Evolutionary conservation across 1,140 invertebrate genomes (phyloP).

Genomic region (Andrena cerasifolii): DNA sequence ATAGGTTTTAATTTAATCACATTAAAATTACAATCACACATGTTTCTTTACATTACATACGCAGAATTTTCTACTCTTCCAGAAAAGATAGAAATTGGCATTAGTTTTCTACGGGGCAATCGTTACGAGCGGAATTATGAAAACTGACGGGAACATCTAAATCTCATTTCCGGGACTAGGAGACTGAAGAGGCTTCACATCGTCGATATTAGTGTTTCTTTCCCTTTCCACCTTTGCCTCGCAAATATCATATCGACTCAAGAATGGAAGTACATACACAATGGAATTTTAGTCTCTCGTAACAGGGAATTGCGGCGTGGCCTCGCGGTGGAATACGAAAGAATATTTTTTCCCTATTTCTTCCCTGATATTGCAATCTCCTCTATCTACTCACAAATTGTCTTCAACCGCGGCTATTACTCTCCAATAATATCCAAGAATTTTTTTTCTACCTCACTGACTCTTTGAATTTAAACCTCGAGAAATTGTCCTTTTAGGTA

Average conservation of each 20-base stretch:
- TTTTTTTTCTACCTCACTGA: too few relatives aligned
- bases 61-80: slow-evolving; percentile 25
- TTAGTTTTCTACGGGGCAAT: slow-evolving; percentile 11
- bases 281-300: slow-evolving; percentile 35
- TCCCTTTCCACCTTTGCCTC: background rate
- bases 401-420: too few relatives aligned
- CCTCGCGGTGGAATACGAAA: slow-evolving; percentile 31
- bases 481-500: too few relatives aligned
- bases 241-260: background rate
- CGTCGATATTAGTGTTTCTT: background rate
- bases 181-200: slow-evolving; percentile 14
- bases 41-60: slow-evolving; percentile 65
- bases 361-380: too few relatives aligned
- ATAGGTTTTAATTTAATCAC: slow-evolving; percentile 75
- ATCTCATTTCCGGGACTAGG: slow-evolving; percentile 35
- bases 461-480: too few relatives aligned
- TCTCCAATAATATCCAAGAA: too few relatives aligned
- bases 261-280: slow-evolving; percentile 18
- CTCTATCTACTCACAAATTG: too few relatives aligned
- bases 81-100: slow-evolving; percentile 1
- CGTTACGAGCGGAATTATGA: slow-evolving; percentile 4
- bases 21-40: slow-evolving; percentile 76
- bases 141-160: slow-evolving; percentile 3
- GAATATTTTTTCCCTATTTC: background rate
- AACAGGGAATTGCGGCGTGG: slow-evolving; percentile 32